phyloP scores from a whole-genome alignment of 2,113 vertebrate species.

The Pluvianellus socialis region DNA sequence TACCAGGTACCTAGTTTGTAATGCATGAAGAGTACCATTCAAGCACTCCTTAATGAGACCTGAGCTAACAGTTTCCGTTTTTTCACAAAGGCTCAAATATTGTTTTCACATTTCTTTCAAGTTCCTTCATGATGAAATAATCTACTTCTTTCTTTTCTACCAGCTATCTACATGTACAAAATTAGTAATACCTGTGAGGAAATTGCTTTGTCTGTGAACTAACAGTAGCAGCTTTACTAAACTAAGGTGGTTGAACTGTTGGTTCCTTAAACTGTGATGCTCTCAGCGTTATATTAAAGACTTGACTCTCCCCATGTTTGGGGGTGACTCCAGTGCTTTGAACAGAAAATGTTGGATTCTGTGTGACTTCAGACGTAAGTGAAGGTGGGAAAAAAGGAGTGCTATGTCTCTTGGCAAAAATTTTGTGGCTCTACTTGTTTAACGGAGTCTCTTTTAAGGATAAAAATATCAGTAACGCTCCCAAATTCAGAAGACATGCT shows the following conservation, averaged over 20 bases:
- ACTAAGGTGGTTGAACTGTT: background rate
- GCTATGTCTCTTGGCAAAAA: background rate
- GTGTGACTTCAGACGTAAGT: background rate
- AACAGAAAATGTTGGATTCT: background rate
- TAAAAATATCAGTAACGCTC: background rate
- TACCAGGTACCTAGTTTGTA: background rate
- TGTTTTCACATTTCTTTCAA: background rate
- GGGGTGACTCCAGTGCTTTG: background rate
- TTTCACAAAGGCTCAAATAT: background rate
- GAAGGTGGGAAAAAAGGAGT: background rate
- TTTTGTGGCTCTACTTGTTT: background rate
- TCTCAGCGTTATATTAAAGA: background rate
- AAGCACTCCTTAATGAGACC: background rate
- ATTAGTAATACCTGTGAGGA: background rate
- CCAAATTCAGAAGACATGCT: background rate
- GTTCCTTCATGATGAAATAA: background rate
- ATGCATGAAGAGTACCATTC: background rate
- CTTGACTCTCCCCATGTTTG: rapidly evolving
- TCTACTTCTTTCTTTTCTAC: background rate
- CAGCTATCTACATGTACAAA: background rate
- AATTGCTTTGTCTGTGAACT: background rate
- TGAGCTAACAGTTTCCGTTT: background rate
- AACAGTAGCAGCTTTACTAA: background rate
- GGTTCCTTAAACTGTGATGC: rapidly evolving
- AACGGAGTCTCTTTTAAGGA: background rate